Percentiles rank a stretch among this genome's conserved stretches.
Conservation (phyloP, 2,113 vertebrate species). For the Epinephelus fuscoguttatus region DNA sequence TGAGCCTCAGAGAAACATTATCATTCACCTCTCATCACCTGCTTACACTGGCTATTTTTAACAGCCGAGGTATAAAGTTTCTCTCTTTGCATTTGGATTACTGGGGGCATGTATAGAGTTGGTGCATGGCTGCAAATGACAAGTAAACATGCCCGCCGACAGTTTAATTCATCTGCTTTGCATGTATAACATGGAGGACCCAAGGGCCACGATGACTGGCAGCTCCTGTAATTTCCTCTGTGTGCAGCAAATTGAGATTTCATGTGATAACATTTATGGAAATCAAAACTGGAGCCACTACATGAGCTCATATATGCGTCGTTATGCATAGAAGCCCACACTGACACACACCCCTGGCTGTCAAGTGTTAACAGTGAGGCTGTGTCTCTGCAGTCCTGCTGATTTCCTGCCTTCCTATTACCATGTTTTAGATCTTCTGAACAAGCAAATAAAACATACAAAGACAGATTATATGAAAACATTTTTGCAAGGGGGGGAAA, state of each 20-base stretch:
- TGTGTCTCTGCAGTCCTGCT: constrained; percentile 17
- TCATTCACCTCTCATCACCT: constrained; percentile 17
- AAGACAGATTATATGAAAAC: constrained; percentile 44
- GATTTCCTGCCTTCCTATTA: constrained; percentile 53
- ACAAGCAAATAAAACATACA: constrained; percentile 59
- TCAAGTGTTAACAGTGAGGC: background rate
- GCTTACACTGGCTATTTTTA: constrained; percentile 6
- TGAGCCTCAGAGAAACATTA: background rate
- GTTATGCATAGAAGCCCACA: background rate
- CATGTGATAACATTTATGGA: background rate
- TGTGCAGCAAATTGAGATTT: constrained; percentile 5
- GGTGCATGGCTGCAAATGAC: constrained; percentile 1
- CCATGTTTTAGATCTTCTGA: constrained; percentile 50
- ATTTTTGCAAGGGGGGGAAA: constrained; percentile 12
- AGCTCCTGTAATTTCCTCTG: constrained; percentile 6
- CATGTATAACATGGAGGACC: constrained; percentile 4
- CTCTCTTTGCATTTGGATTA: background rate
- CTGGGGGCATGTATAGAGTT: background rate
- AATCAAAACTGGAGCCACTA: background rate
- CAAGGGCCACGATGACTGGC: background rate
- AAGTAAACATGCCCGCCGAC: background rate
- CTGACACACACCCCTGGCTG: background rate
- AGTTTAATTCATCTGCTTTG: constrained; percentile 4
- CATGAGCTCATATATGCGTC: background rate
- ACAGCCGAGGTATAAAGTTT: constrained; percentile 1